Evolutionary conservation across 2,113 vertebrate species (phyloP).

Genomic region (Psilopsiagon aymara): DNA sequence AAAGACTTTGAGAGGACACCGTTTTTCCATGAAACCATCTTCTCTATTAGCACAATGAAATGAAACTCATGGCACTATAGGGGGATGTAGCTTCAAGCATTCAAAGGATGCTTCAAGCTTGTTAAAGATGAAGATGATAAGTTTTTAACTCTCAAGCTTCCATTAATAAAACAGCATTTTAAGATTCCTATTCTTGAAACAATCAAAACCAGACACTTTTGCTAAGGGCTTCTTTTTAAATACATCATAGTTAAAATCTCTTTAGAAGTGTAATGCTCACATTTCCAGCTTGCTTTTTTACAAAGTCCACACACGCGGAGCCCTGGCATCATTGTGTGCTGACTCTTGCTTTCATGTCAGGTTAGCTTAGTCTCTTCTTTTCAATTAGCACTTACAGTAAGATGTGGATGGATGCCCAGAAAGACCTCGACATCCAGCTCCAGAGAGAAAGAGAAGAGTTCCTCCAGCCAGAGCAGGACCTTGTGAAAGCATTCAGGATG

Average conservation of each 20-base stretch:
- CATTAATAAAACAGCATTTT: neutral
- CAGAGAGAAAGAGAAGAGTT: conserved; percentile 72
- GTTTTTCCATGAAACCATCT: neutral
- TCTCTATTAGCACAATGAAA: neutral
- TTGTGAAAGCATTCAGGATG: conserved; percentile 57
- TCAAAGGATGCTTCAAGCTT: neutral
- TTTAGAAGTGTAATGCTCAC: neutral
- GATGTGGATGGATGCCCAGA: conserved; percentile 82
- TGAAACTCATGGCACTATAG: neutral
- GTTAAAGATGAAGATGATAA: neutral
- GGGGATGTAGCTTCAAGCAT: neutral
- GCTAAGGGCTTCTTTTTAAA: neutral
- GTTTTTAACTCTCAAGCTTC: neutral
- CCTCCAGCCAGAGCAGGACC: conserved; percentile 63
- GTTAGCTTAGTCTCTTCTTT: neutral
- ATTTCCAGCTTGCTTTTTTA: neutral
- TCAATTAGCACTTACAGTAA: conserved; percentile 77
- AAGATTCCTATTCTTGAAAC: neutral
- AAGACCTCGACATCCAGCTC: conserved; percentile 75
- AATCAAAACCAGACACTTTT: neutral
- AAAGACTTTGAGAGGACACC: neutral
- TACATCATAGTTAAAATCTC: neutral
- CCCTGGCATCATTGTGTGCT: neutral
- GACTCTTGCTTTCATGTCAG: neutral
- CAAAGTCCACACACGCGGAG: neutral